Evolutionary conservation across 2,113 vertebrate genomes (phyloP).

Genomic region (Planiliza haematocheilus): DNA sequence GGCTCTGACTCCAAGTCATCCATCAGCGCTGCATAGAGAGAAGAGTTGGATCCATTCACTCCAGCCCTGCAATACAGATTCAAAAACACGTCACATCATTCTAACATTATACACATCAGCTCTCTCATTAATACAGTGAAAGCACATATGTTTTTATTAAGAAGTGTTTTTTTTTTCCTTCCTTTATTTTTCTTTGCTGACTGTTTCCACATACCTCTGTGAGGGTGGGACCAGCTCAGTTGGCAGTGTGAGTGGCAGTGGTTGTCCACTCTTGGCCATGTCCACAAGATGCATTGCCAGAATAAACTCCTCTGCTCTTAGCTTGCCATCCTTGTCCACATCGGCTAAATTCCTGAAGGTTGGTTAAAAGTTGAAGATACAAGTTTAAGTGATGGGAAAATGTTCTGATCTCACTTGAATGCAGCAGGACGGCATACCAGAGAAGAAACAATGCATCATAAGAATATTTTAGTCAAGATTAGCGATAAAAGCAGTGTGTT

Average conservation of each 20-base stretch:
- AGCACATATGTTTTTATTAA: neutral
- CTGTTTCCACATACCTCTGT: constrained; percentile 82
- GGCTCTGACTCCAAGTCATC: constrained; percentile 86
- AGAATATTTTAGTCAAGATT: no score
- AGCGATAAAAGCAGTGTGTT: no score
- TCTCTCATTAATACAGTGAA: neutral
- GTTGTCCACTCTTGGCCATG: constrained; percentile 90
- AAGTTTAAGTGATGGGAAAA: neutral
- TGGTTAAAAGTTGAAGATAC: neutral
- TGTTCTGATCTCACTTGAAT: neutral
- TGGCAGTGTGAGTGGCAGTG: constrained; percentile 90
- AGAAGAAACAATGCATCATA: neutral
- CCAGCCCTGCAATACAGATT: constrained; percentile 60
- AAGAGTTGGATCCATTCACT: constrained; percentile 88
- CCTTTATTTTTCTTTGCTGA: no score
- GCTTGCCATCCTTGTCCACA: constrained; percentile 93
- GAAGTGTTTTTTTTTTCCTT: neutral
- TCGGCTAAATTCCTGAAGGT: constrained; percentile 91
- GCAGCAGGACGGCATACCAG: neutral
- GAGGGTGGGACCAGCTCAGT: constrained; percentile 90
- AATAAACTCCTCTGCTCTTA: constrained; percentile 97
- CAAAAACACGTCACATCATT: neutral
- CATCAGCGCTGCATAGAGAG: constrained; percentile 82
- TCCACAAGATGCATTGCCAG: constrained; percentile 97
- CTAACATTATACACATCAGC: neutral